Evolutionary conservation across 1,140 invertebrate genomes (phyloP).

Genomic region (Philopotamus ludificatus): DNA sequence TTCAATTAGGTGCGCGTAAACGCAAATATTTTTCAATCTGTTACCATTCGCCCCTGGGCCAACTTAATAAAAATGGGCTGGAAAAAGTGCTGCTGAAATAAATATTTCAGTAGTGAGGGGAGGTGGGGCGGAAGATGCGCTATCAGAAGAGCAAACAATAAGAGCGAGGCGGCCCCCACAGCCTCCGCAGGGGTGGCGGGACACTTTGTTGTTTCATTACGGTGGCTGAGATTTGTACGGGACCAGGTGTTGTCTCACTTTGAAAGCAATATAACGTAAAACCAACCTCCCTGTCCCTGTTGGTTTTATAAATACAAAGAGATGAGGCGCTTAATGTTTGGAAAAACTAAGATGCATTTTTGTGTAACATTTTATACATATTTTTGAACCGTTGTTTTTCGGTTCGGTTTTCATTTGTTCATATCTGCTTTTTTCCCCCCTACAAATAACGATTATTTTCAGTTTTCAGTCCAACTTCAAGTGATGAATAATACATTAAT

Average conservation of each 20-base stretch:
- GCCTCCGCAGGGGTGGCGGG: background rate
- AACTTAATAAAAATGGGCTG: constrained; percentile 27
- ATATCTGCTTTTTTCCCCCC: too few relatives aligned
- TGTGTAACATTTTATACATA: too few relatives aligned
- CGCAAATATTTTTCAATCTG: constrained; percentile 38
- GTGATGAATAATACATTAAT: too few relatives aligned
- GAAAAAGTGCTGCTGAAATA: constrained; percentile 32
- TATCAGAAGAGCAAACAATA: constrained; percentile 22
- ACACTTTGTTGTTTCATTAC: constrained; percentile 39
- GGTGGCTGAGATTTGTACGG: constrained; percentile 30
- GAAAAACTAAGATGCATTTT: too few relatives aligned
- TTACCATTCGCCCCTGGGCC: constrained; percentile 25
- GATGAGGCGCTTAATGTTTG: too few relatives aligned
- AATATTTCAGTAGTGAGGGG: constrained; percentile 21
- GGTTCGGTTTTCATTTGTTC: too few relatives aligned
- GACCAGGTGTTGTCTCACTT: constrained; percentile 29
- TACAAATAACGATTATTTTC: too few relatives aligned
- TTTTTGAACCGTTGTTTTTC: background rate
- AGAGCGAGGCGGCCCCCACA: background rate
- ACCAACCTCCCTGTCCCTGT: too few relatives aligned
- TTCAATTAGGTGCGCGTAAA: constrained; percentile 30
- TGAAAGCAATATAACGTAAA: constrained; percentile 14
- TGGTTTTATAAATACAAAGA: too few relatives aligned
- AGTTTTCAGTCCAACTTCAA: too few relatives aligned
- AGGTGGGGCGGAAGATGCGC: background rate